Evolutionary conservation across 2,888 invertebrate species (phyloP).

Genomic region (Actias luna): DNA sequence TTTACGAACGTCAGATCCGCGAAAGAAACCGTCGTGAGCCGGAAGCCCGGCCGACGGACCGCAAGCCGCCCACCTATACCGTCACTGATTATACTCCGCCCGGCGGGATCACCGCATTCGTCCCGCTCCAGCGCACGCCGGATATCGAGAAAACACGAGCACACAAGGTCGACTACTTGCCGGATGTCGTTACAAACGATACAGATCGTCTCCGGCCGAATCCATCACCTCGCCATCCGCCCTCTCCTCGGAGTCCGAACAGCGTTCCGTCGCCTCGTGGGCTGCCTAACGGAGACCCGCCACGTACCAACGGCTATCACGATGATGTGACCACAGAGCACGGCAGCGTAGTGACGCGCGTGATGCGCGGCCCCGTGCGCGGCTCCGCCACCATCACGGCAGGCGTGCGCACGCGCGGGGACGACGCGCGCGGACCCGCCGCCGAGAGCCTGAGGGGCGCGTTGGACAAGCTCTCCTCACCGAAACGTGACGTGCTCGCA

Average conservation of each 20-base stretch:
- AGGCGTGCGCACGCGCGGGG: constrained; percentile 80
- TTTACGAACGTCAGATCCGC: constrained; percentile 74
- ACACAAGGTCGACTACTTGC: constrained; percentile 71
- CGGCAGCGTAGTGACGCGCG: constrained; percentile 84
- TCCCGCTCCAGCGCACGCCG: constrained; percentile 74
- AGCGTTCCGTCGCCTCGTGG: constrained; percentile 32
- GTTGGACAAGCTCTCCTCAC: constrained; percentile 76
- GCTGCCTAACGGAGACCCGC: constrained; percentile 44
- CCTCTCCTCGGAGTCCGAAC: constrained; percentile 32
- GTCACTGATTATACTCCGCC: constrained; percentile 76
- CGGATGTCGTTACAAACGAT: constrained; percentile 74
- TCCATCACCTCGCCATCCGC: constrained; percentile 35
- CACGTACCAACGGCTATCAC: constrained; percentile 41
- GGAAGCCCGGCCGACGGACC: constrained; percentile 43
- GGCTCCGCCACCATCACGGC: constrained; percentile 86
- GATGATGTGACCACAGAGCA: constrained; percentile 80
- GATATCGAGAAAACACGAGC: constrained; percentile 76
- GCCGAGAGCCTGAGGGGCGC: constrained; percentile 75
- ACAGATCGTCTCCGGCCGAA: constrained; percentile 39
- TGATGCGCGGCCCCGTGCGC: constrained; percentile 88
- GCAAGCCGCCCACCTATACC: constrained; percentile 62
- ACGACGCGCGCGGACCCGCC: constrained; percentile 39
- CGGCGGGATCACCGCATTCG: constrained; percentile 64
- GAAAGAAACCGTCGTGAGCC: constrained; percentile 58
- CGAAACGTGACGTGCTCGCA: constrained; percentile 53